phyloP scores from a whole-genome alignment of 2,888 invertebrate genomes.

The Spodoptera picta region DNA sequence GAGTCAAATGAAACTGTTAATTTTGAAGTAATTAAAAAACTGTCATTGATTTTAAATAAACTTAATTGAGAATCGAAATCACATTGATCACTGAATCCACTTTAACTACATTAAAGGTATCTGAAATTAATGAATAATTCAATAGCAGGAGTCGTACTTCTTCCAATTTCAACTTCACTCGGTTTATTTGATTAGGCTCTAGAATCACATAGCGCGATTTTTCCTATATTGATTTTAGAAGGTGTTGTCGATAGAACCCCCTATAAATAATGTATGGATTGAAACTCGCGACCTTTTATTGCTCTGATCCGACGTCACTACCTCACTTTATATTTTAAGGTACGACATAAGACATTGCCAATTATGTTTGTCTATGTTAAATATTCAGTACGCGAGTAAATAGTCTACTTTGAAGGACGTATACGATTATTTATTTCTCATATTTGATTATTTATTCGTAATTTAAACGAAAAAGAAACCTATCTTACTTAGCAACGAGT shows the following conservation, averaged over 20 bases:
- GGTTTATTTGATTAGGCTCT: conserved; percentile 74
- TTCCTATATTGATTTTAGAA: conserved; percentile 67
- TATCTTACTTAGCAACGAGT: too few species aligned
- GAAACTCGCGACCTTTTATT: conserved; percentile 62
- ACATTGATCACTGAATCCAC: conserved; percentile 5
- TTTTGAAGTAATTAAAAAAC: too few species aligned
- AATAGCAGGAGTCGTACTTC: conserved; percentile 63
- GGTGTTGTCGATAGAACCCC: conserved; percentile 61
- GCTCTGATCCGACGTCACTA: conserved; percentile 47
- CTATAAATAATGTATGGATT: conserved; percentile 69
- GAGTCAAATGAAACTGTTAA: too few species aligned
- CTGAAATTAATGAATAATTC: conserved; percentile 73
- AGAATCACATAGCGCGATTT: conserved; percentile 62
- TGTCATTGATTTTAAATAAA: too few species aligned
- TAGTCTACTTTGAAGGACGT: conserved; percentile 4
- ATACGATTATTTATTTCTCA: neutral
- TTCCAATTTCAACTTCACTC: conserved; percentile 71
- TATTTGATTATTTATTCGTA: too few species aligned
- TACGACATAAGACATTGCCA: conserved; percentile 41
- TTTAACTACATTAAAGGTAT: conserved; percentile 51
- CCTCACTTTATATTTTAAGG: conserved; percentile 39
- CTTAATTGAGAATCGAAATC: too few species aligned
- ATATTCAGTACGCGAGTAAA: conserved; percentile 33
- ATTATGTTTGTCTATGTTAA: conserved; percentile 38
- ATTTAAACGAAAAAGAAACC: neutral